Evolutionary conservation across 1,140 invertebrate species (phyloP), one percentile per base, ranked within the genome.

Genomic region (Propsilocerus akamusi): DNA sequence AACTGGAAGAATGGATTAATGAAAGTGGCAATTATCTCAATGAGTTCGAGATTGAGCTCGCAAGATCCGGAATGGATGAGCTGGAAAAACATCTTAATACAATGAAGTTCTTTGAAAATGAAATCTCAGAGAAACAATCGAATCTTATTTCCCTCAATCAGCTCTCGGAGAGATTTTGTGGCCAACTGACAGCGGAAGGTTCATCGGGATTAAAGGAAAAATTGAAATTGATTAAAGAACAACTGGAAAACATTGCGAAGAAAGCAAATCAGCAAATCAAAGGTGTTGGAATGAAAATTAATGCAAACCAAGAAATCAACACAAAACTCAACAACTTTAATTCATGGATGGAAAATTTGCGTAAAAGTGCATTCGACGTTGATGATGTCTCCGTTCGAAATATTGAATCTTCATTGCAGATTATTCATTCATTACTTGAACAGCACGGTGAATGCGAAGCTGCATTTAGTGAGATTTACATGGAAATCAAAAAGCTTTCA

Each of bases 301-400:
- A 87, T 28, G 72, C 79, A 3, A 70, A 79, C 55, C 84, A 92
- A 69, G 88, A 94, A 60, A 87, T 93, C 55, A 77, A 86, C 56
- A 77, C 79, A 22, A 83, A 84, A 59, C 68, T 94, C 46, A 72
- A 78, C 10, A 80, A 82, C 53, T 87, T 94, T 59, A 78, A 82
- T 46, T 82, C 80, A 48, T 93, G 87, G 86, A 77, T 94, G 65
- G 80, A 81, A 37, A 74, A 81, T 49, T 71, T 90, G 41, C 73
- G 80, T 55, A 69, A 75, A 17, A 80, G 83, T 56, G 74, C 86
- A 17, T 76, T 80, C 34, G 80, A 84, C 55, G 77, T 86, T 47
- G 81, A 83, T 63, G 85, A 88, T 59, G 77, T 92, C 12, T 76
- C 78, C 58, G 71, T 82, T 2, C 82, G 86, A 55, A 80, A 84